Conservation (phyloP, 2,888 invertebrate species). For the Loripinus fragilis region DNA sequence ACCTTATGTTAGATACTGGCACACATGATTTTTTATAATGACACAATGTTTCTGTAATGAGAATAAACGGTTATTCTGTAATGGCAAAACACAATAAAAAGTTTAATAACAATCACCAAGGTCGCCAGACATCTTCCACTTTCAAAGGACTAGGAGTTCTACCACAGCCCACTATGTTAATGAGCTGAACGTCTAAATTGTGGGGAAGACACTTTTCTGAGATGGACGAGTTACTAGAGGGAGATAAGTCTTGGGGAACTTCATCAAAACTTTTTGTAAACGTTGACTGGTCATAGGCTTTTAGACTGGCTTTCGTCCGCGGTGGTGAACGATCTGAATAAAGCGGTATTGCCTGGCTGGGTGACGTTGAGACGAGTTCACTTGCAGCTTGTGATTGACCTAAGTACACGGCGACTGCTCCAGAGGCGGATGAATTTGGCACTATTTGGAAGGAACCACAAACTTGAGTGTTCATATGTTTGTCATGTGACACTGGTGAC, state of each 20-base stretch:
- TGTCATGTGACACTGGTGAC: conserved; percentile 43
- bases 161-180: conserved; percentile 39
- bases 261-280: conserved; percentile 36
- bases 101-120: conserved; percentile 54
- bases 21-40: too few species aligned
- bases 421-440: conserved; percentile 45
- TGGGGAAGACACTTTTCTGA: neutral
- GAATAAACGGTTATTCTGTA: too few species aligned
- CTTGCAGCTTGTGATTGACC: conserved; percentile 45
- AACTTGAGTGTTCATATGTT: conserved; percentile 42
- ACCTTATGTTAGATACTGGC: too few species aligned
- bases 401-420: conserved; percentile 50
- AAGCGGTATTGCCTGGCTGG: conserved; percentile 26
- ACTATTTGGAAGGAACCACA: conserved; percentile 67
- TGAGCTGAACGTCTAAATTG: conserved; percentile 35
- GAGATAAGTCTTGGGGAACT: conserved; percentile 14
- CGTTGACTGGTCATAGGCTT: conserved; percentile 52
- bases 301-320: conserved; percentile 58
- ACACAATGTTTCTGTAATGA: too few species aligned
- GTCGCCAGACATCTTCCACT: conserved; percentile 71
- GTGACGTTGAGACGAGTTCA: conserved; percentile 16
- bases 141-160: conserved; percentile 61
- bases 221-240: conserved; percentile 24
- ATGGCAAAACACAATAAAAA: too few species aligned
- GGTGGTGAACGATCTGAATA: conserved; percentile 46